Percentiles rank a stretch among this genome's conserved stretches.
phyloP scores from a whole-genome alignment of 2,888 invertebrate species.

The Serripes groenlandicus region DNA sequence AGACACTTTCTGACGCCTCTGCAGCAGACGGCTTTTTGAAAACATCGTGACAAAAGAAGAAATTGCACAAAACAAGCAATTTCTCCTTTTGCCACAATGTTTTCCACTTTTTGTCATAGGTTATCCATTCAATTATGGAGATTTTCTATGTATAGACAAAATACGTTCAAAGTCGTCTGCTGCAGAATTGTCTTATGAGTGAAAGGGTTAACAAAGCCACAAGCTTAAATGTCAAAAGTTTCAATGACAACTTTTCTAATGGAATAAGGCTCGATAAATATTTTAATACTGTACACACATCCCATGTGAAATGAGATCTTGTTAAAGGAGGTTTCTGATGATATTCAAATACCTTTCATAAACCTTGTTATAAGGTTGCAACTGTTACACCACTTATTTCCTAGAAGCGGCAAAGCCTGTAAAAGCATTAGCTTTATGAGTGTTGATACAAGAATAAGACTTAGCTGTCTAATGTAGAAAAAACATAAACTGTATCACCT shows the following conservation, averaged over 20 bases:
- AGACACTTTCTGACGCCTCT: not conserved
- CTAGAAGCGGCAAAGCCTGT: too few species aligned
- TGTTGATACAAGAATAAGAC: slow-evolving; percentile 1
- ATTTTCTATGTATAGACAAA: not conserved
- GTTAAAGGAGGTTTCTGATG: too few species aligned
- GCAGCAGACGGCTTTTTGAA: not conserved
- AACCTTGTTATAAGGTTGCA: slow-evolving; percentile 15
- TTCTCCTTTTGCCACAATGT: not conserved
- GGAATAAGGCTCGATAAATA: slow-evolving; percentile 26
- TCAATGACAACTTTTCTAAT: slow-evolving; percentile 2
- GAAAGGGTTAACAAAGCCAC: not conserved
- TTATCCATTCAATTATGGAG: not conserved
- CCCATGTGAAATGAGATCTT: slow-evolving; percentile 31
- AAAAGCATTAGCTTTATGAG: slow-evolving; percentile 8
- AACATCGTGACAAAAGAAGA: not conserved
- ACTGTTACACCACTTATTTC: slow-evolving; percentile 16
- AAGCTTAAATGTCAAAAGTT: slow-evolving; percentile 36
- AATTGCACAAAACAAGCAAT: not conserved
- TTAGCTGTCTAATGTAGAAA: slow-evolving; percentile 21
- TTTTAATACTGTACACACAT: slow-evolving; percentile 30
- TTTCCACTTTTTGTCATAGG: not conserved
- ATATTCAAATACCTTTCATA: slow-evolving; percentile 29
- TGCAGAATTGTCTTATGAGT: not conserved
- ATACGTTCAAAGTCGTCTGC: not conserved
- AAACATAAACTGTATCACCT: slow-evolving; percentile 24